A percentile compares a stretch with the other conserved stretches of the same genome.
Evolutionary conservation across 1,140 invertebrate genomes (phyloP).

Genomic region (Hermetia illucens): DNA sequence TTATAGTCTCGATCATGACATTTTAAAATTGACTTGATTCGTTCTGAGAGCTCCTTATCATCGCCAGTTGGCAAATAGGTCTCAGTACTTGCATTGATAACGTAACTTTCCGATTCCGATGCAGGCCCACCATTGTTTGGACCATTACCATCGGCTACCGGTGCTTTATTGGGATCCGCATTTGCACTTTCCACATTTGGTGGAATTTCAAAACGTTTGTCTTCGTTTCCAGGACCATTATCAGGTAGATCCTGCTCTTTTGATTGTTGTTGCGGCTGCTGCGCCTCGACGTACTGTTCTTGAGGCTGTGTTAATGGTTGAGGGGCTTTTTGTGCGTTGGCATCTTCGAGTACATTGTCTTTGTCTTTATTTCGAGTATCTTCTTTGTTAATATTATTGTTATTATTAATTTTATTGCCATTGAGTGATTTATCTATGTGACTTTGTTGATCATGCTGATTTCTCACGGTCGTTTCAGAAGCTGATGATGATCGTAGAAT

Average conservation of each 20-base stretch:
- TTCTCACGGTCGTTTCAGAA: too few relatives aligned
- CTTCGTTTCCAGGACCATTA: slow-evolving; percentile 8
- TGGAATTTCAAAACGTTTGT: slow-evolving; percentile 1
- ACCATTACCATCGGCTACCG: neutral
- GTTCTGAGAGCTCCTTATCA: slow-evolving; percentile 25
- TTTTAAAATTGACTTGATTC: slow-evolving; percentile 29
- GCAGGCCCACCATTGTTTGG: neutral
- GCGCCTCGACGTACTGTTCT: slow-evolving; percentile 7
- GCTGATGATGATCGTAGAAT: too few relatives aligned
- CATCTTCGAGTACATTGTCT: neutral
- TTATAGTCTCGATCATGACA: slow-evolving; percentile 51
- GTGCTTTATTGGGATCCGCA: slow-evolving; percentile 2
- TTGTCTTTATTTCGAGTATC: neutral
- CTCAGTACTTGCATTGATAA: slow-evolving; percentile 19
- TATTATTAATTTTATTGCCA: neutral
- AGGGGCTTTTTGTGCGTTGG: neutral
- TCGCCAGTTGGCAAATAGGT: slow-evolving; percentile 23
- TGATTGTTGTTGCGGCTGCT: slow-evolving; percentile 5
- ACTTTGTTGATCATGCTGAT: slow-evolving; percentile 8
- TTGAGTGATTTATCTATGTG: slow-evolving; percentile 8
- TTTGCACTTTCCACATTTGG: slow-evolving; percentile 15
- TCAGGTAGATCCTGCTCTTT: slow-evolving; percentile 3
- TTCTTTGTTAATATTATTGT: neutral
- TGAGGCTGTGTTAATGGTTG: neutral
- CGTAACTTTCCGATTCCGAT: slow-evolving; percentile 8